phyloP scores from a whole-genome alignment of 2,797 vertebrate species.

The Urosaurus nigricauda region DNA sequence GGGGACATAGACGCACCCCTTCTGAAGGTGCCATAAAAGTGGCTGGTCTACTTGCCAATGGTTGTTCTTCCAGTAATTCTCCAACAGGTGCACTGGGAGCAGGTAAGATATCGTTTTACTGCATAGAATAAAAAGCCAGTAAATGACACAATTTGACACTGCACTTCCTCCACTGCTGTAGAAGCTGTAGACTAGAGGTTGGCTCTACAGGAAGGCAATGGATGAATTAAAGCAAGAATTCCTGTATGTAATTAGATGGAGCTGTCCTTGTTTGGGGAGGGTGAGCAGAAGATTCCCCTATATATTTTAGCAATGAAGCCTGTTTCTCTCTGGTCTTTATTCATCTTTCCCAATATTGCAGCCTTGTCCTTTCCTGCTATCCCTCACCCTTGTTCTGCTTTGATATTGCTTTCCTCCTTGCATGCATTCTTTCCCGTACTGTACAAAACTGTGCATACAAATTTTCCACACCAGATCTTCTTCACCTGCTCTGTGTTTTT shows the following conservation, averaged over 20 bases:
- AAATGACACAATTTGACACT: neutral
- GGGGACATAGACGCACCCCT: slow-evolving; percentile 88
- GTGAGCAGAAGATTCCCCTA: neutral
- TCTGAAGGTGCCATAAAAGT: slow-evolving; percentile 95
- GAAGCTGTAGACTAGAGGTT: slow-evolving; percentile 1
- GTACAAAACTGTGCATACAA: neutral
- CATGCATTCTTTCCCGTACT: neutral
- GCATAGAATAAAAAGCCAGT: slow-evolving; percentile 34
- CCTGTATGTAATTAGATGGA: neutral
- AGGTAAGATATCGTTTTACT: slow-evolving; percentile 75
- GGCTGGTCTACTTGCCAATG: slow-evolving; percentile 73
- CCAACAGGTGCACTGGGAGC: slow-evolving; percentile 76
- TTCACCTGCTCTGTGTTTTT: neutral
- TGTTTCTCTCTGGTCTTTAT: neutral
- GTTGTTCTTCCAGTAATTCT: slow-evolving; percentile 80
- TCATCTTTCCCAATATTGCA: slow-evolving; percentile 10
- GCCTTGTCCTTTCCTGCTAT: neutral
- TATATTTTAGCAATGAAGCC: neutral
- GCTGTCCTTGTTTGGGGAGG: neutral
- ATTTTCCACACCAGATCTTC: neutral
- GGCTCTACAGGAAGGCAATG: neutral
- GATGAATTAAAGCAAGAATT: neutral
- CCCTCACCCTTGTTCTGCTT: neutral
- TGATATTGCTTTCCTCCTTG: neutral
- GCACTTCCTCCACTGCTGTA: neutral